Percentiles rank a stretch among this genome's conserved stretches.
Conservation (phyloP, 2,113 vertebrate species). For the Rhinopomastus cyanomelas region DNA sequence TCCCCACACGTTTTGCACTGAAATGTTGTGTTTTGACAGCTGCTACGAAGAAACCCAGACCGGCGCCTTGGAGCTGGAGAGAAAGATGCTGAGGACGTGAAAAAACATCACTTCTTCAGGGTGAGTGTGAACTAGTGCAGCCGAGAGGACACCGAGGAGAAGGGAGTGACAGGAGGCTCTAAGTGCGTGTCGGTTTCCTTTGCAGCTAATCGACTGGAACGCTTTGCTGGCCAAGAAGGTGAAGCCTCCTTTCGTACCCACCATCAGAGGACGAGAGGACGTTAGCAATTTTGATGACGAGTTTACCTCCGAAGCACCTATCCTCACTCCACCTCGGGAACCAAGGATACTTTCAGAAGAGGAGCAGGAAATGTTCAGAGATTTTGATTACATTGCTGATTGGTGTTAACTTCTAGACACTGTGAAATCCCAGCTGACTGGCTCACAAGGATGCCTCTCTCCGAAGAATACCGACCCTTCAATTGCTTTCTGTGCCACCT, state of each 20-base stretch:
- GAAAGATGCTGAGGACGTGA: constrained; percentile 95
- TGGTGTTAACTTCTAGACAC: constrained; percentile 89
- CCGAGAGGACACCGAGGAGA: neutral
- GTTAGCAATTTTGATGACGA: constrained; percentile 99
- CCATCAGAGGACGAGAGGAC: constrained; percentile 89
- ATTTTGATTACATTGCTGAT: constrained; percentile 98
- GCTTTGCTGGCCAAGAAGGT: constrained; percentile 93
- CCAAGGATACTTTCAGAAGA: constrained; percentile 88
- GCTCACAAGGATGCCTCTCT: constrained; percentile 70
- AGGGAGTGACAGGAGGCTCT: neutral
- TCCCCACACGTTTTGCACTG: neutral
- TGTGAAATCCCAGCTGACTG: constrained; percentile 85
- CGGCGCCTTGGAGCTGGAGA: constrained; percentile 94
- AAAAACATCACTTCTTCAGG: constrained; percentile 96
- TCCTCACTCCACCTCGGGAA: constrained; percentile 95
- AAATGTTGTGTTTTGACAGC: constrained; percentile 69
- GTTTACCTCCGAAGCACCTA: constrained; percentile 96
- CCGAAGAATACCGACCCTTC: constrained; percentile 59
- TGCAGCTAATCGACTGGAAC: constrained; percentile 91
- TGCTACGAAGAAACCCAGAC: constrained; percentile 94
- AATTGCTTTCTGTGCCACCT: constrained; percentile 83
- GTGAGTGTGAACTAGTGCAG: constrained; percentile 68
- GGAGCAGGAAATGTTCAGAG: constrained; percentile 93
- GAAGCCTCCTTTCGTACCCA: constrained; percentile 95
- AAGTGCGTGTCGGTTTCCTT: neutral